Conservation (phyloP, 2,888 invertebrate species). For the Hypolimnas misippus region DNA sequence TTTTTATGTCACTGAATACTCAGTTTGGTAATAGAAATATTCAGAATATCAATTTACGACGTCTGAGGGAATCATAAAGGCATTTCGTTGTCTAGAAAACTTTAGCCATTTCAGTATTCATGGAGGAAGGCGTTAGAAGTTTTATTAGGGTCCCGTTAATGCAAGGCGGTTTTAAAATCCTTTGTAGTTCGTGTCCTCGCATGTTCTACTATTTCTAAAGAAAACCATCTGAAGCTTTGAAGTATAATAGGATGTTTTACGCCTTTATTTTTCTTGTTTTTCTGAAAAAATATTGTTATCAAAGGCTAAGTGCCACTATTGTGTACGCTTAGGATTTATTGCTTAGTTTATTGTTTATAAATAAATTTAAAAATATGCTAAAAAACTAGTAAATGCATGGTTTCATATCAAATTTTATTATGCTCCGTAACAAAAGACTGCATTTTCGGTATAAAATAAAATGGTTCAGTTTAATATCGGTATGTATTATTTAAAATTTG, state of each 20-base stretch:
- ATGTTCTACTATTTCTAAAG: not conserved
- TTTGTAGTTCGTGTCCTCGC: conserved; percentile 7
- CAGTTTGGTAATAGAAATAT: conserved; percentile 23
- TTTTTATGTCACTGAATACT: conserved; percentile 6
- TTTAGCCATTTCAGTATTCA: conserved; percentile 49
- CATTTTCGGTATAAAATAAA: too few species aligned
- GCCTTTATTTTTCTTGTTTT: not conserved
- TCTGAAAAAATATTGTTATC: not conserved
- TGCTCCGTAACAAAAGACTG: too few species aligned
- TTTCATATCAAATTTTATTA: too few species aligned
- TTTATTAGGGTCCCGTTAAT: conserved; percentile 40
- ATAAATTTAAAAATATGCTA: too few species aligned
- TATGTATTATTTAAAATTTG: too few species aligned
- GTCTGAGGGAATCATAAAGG: conserved; percentile 63
- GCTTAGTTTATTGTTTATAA: too few species aligned
- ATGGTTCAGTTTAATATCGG: too few species aligned
- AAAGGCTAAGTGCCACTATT: too few species aligned
- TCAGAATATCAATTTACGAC: conserved; percentile 64
- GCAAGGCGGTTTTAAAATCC: conserved; percentile 33
- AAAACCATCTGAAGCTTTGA: not conserved
- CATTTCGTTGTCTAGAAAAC: conserved; percentile 58
- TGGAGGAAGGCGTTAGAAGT: conserved; percentile 44
- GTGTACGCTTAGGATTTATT: too few species aligned
- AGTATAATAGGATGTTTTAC: too few species aligned
- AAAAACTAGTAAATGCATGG: too few species aligned